Base-by-base conservation (phyloP, 2,113 vertebrate genomes). In the Theristicus caerulescens region DNA sequence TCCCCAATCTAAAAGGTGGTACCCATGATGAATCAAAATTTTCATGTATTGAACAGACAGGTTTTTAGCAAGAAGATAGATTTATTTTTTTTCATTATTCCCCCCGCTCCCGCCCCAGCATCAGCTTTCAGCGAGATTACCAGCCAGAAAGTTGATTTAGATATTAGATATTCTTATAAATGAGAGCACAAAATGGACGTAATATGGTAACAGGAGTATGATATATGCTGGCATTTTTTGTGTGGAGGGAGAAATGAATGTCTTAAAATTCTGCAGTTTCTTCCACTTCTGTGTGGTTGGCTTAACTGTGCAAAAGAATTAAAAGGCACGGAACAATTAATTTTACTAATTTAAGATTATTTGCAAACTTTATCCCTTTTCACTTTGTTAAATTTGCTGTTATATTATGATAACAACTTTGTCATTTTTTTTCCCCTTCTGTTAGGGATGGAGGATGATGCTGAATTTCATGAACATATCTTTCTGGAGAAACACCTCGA, bases 401-500 rank as follows among this genome's bases (percentile, higher is more conserved):
- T 52, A 22, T 21, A 32, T 65, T 61, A 12, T 67, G 31, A 46
- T 88, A 58, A 69, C 25, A 13, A 26, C 46, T 78, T 62, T 19
- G 13, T 52, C 11, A 3, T 72, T 58, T 67, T 88, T 67, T 92
- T 94, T 38, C 38, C 78, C 80, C 86, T 78, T 93, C 13, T 78
- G 5, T 52, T 96, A 99, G 99, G 99, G 47, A 97, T 99, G 47
- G 99, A 99, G 78, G 99, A 99, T 93, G 99, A 99, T 18, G 98
- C 99, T 72, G 98, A 98, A 42, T 99, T 99, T 98, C 98, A 99
- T 70, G 99, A 99, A 89, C 99, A 99, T 40, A 90, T 99, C 95
- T 99, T 99, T 98, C 97, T 99, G 92, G 99, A 99, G 58, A 99
- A 98, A 85, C 97, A 99, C 94, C 96, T 99, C 11, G 95, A 98